phyloP scores from a whole-genome alignment of 2,113 vertebrate species.

The Elgaria multicarinata region DNA sequence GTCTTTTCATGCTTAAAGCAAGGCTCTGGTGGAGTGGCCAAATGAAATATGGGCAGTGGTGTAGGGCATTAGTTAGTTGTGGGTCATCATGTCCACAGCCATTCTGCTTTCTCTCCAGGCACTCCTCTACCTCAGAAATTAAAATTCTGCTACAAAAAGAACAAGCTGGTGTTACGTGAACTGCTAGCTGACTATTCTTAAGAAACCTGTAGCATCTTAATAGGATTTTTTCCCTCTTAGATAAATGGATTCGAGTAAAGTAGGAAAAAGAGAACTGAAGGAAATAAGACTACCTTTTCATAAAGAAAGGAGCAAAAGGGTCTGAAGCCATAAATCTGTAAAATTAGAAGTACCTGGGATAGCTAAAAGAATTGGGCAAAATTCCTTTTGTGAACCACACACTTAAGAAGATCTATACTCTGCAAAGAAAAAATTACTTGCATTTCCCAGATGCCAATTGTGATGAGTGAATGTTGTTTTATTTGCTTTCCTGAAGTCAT shows the following conservation, averaged over 20 bases:
- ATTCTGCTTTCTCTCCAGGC: neutral
- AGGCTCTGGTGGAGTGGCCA: neutral
- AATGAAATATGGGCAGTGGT: neutral
- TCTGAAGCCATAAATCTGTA: slow-evolving; percentile 17
- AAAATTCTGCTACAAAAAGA: slow-evolving; percentile 28
- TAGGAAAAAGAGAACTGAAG: neutral
- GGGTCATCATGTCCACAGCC: neutral
- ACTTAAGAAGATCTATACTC: neutral
- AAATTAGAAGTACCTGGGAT: neutral
- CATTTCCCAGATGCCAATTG: neutral
- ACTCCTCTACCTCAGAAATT: neutral
- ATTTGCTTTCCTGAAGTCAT: slow-evolving; percentile 44
- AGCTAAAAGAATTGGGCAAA: slow-evolving; percentile 26
- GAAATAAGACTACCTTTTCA: neutral
- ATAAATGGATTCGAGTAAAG: neutral
- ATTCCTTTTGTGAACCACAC: neutral
- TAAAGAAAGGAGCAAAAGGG: neutral
- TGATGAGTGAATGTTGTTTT: slow-evolving; percentile 31
- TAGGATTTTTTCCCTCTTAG: neutral
- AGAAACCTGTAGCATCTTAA: neutral
- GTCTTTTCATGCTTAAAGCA: neutral
- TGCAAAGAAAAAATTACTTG: slow-evolving; percentile 39
- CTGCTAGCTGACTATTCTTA: slow-evolving; percentile 6
- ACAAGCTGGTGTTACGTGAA: slow-evolving; percentile 23
- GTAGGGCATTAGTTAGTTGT: neutral